A percentile compares a stretch with the other conserved stretches of the same genome.
Evolutionary conservation across 2,888 invertebrate genomes (phyloP).

Genomic region (Notocelia uddmanniana): DNA sequence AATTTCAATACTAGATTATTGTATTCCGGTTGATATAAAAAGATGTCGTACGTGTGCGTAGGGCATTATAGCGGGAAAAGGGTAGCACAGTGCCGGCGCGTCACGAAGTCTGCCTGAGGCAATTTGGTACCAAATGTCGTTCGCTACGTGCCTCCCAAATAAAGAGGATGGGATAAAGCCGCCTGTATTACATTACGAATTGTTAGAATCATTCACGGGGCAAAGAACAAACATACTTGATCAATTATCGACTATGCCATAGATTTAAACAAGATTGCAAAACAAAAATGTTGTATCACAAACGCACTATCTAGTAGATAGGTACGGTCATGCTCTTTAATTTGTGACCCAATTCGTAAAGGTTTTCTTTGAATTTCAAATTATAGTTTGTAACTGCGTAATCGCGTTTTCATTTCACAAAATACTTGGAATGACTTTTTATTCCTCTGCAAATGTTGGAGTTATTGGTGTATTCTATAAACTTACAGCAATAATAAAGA

Average conservation of each 20-base stretch:
- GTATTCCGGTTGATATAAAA: slow-evolving; percentile 64
- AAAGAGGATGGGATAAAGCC: slow-evolving; percentile 79
- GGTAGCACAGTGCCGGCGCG: slow-evolving; percentile 69
- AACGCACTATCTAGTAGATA: no score
- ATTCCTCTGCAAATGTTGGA: no score
- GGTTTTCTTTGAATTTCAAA: no score
- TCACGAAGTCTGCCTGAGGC: slow-evolving; percentile 81
- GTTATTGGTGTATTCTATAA: no score
- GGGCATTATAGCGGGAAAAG: slow-evolving; percentile 76
- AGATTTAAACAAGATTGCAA: neutral
- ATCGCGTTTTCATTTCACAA: neutral
- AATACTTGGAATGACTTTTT: no score
- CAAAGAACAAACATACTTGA: slow-evolving; percentile 28
- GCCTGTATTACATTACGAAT: slow-evolving; percentile 71
- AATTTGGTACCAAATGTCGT: slow-evolving; percentile 85
- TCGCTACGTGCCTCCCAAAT: slow-evolving; percentile 82
- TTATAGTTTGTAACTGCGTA: no score
- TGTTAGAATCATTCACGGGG: slow-evolving; percentile 53
- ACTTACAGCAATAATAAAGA: no score
- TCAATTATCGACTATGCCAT: neutral
- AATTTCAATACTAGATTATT: slow-evolving; percentile 68
- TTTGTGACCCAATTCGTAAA: no score
- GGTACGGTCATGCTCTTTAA: no score
- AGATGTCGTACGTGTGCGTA: slow-evolving; percentile 73
- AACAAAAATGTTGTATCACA: neutral